Evolutionary conservation across 2,797 vertebrate genomes (phyloP).

Genomic region (Thamnophis elegans): DNA sequence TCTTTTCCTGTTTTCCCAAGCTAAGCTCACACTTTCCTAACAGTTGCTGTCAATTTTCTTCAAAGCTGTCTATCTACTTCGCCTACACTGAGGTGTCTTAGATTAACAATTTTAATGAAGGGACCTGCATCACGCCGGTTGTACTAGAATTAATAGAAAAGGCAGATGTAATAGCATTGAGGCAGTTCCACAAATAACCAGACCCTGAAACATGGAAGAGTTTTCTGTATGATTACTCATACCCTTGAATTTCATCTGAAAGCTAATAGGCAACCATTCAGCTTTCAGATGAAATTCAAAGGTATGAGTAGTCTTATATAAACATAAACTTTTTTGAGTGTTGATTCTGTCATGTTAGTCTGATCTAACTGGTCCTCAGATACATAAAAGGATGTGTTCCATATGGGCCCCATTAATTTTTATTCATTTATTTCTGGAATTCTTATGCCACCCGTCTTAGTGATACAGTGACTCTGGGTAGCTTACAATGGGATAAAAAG

Average conservation of each 20-base stretch:
- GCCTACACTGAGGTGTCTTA: neutral
- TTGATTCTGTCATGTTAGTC: neutral
- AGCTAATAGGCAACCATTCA: neutral
- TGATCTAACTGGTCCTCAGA: neutral
- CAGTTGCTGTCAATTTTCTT: neutral
- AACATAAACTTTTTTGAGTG: neutral
- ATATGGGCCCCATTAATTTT: neutral
- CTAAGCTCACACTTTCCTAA: neutral
- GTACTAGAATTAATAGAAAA: neutral
- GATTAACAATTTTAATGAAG: neutral
- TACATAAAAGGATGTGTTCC: neutral
- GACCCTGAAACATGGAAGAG: neutral
- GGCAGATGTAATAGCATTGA: neutral
- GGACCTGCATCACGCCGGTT: neutral
- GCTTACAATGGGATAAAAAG: too few species aligned
- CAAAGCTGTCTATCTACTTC: neutral
- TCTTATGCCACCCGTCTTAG: too few species aligned
- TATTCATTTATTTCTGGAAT: neutral
- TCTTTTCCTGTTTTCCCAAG: neutral
- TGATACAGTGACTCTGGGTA: too few species aligned
- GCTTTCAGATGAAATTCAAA: too few species aligned
- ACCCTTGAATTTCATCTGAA: neutral
- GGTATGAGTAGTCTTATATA: too few species aligned
- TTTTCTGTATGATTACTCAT: neutral
- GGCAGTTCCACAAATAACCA: neutral